Percentiles rank a stretch among this genome's conserved stretches.
phyloP scores from a whole-genome alignment of 2,888 invertebrate species.

The Mermis nigrescens region DNA sequence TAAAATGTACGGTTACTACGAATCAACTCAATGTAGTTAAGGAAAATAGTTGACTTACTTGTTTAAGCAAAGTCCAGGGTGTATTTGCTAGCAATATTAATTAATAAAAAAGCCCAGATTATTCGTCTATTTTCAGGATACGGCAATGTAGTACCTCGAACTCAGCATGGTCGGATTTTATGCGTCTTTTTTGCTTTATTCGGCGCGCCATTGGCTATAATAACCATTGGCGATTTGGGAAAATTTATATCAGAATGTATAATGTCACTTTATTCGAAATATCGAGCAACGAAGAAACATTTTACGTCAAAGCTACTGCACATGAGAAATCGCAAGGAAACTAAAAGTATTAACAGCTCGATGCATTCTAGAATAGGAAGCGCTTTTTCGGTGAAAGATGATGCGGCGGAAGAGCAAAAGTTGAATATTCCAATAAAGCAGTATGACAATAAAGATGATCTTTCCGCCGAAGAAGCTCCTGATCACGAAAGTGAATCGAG shows the following conservation, averaged over 20 bases:
- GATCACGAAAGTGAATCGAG: too few species aligned
- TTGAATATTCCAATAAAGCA: too few species aligned
- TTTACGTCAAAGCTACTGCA: not conserved
- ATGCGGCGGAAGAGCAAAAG: not conserved
- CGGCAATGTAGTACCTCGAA: constrained; percentile 31
- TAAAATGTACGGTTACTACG: too few species aligned
- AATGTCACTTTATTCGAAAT: constrained; percentile 27
- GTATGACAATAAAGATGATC: too few species aligned
- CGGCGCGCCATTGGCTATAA: constrained; percentile 31
- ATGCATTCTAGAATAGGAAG: too few species aligned
- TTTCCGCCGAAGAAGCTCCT: not conserved
- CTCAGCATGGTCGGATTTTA: constrained; percentile 25
- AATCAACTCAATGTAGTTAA: too few species aligned
- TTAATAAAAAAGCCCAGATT: too few species aligned
- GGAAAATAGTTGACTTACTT: too few species aligned
- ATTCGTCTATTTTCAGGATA: constrained; percentile 18
- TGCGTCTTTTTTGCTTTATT: constrained; percentile 30
- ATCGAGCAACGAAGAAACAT: not conserved
- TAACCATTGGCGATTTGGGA: constrained; percentile 31
- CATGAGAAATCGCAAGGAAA: not conserved
- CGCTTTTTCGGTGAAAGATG: too few species aligned
- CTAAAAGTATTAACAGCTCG: not conserved
- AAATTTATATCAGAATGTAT: constrained; percentile 32
- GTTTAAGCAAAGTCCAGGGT: too few species aligned
- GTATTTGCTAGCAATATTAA: too few species aligned